Evolutionary conservation across 92 coral and sea anemone genomes (phyloP).

Genomic region (Actinostola sp.): DNA sequence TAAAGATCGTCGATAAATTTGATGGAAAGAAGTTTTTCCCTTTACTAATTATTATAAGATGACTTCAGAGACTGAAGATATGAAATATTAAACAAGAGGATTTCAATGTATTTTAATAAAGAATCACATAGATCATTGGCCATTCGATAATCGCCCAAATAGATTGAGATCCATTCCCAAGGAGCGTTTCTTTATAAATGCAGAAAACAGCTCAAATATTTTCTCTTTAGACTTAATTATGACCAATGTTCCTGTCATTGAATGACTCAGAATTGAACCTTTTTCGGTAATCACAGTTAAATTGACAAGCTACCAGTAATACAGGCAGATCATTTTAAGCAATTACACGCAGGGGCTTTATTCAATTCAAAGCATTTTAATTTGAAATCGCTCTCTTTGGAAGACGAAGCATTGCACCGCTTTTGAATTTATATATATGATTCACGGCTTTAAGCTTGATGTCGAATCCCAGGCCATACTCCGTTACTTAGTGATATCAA

Average conservation of each 20-base stretch:
- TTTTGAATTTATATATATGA: too few species aligned
- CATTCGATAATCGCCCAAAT: background rate
- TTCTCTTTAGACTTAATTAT: background rate
- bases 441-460: too few species aligned
- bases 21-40: background rate
- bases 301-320: background rate
- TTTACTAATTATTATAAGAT: background rate
- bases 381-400: too few species aligned
- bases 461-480: too few species aligned
- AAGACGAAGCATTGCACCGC: too few species aligned
- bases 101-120: constrained; percentile 12
- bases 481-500: too few species aligned
- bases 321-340: background rate
- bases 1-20: background rate
- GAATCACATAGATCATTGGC: background rate
- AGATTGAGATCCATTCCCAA: background rate
- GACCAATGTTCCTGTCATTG: background rate
- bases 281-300: background rate
- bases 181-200: background rate
- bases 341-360: constrained; percentile 1
- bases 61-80: constrained; percentile 1
- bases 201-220: constrained; percentile 3
- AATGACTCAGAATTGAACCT: background rate
- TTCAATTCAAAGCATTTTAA: background rate
- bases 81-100: constrained; percentile 9